These are phyloP conservation scores for Paralinhomoeus sp. DNA, from an alignment of 2,888 invertebrate species.

Conservation along the genomic window DNA sequence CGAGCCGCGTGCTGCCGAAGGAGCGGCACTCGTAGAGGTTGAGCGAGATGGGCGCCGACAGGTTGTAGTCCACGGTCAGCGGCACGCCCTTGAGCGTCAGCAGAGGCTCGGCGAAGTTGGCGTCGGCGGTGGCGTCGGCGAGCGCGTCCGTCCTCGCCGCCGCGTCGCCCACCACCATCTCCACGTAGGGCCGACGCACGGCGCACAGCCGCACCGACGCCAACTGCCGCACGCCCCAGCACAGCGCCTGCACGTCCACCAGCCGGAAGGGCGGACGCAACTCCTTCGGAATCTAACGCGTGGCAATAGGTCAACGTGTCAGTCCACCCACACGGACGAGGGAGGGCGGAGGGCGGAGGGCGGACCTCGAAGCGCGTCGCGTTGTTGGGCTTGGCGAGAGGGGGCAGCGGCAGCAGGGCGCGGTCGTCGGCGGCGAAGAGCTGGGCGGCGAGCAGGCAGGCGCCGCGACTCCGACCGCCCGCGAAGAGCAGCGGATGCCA, in stretches of 20 bases:
- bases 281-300: slow-evolving; percentile 14
- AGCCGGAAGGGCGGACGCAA: slow-evolving; percentile 13
- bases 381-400: not conserved
- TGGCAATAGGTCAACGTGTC: too few relatives aligned
- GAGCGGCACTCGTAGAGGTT: slow-evolving; percentile 32
- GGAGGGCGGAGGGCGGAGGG: too few relatives aligned
- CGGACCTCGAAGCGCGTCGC: too few relatives aligned
- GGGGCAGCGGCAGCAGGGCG: not conserved
- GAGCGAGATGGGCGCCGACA: slow-evolving; percentile 34
- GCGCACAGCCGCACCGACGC: slow-evolving; percentile 37
- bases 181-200: slow-evolving; percentile 63
- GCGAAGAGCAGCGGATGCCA: slow-evolving; percentile 13
- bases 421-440: not conserved
- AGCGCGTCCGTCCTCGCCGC: slow-evolving; percentile 58
- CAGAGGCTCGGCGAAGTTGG: slow-evolving; percentile 60
- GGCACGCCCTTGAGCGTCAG: slow-evolving; percentile 52
- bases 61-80: slow-evolving; percentile 32
- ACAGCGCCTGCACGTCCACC: slow-evolving; percentile 34
- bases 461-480: not conserved
- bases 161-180: slow-evolving; percentile 68
- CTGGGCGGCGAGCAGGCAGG: slow-evolving; percentile 1
- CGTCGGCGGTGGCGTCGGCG: slow-evolving; percentile 59
- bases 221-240: slow-evolving; percentile 70
- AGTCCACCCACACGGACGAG: too few relatives aligned
- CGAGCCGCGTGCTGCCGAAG: slow-evolving; percentile 32